These are phyloP conservation scores for Leucophenga maculata DNA, from an alignment of 2,888 invertebrate species.

Conservation along the genomic window DNA sequence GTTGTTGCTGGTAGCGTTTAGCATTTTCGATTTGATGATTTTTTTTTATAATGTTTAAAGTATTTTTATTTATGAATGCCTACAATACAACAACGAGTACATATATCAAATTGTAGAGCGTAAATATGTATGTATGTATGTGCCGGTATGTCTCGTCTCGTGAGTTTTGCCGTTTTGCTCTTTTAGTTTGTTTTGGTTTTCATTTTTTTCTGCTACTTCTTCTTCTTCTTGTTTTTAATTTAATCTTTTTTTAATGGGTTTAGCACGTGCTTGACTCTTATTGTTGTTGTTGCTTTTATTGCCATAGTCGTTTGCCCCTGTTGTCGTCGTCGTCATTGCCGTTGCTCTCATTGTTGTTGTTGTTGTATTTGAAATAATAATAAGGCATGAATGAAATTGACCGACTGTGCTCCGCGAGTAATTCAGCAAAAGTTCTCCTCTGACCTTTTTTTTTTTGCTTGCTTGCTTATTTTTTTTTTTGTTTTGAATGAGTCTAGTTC, in stretches of 20 bases:
- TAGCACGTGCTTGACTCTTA: slow-evolving; percentile 34
- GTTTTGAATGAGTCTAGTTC: too few relatives aligned
- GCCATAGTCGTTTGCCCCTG: neutral
- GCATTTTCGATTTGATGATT: neutral
- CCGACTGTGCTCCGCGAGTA: too few relatives aligned
- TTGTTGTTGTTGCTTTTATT: neutral
- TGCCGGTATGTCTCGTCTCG: slow-evolving; percentile 11
- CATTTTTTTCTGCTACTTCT: neutral
- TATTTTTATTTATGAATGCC: neutral
- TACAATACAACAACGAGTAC: neutral
- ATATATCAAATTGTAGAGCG: too few relatives aligned
- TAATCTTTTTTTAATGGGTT: slow-evolving; percentile 24
- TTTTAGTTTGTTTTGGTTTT: slow-evolving; percentile 24
- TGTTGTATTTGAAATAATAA: slow-evolving; percentile 1
- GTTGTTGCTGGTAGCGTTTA: neutral
- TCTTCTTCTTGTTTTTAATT: slow-evolving; percentile 21
- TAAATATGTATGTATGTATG: neutral
- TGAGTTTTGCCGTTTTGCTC: slow-evolving; percentile 3
- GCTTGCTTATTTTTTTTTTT: slow-evolving; percentile 28
- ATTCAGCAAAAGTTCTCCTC: too few relatives aligned
- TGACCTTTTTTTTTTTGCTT: neutral
- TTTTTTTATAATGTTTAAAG: neutral
- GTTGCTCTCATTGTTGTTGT: neutral
- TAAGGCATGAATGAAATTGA: too few relatives aligned
- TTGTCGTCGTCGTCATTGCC: slow-evolving; percentile 1